Evolutionary conservation across 2,113 vertebrate genomes (phyloP), one percentile per base, ranked within the genome.

Genomic region (Chrysemys picta): DNA sequence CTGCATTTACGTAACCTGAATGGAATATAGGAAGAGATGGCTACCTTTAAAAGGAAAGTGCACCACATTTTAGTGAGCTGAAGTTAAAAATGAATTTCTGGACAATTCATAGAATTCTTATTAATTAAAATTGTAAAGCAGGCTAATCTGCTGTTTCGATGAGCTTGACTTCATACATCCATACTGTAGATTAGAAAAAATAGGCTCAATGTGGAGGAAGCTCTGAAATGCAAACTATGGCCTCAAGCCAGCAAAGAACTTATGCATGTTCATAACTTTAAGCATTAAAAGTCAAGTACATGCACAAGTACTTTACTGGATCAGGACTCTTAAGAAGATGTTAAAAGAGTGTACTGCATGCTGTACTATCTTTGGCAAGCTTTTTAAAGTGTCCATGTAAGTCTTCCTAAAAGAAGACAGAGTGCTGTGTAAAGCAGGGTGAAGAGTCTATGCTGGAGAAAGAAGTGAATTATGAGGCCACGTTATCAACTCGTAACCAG

Each of bases 311-410:
- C 62, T 38, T 72, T 22, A 9, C 65, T 38, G 19, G 76, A 91
- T 75, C 0, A 0, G 10, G 11, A 56, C 27, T 19, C 82, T 92
- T 65, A 0, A 0, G 13, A 90, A 90, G 6, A 13, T 25, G 29
- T 52, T 57, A 75, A 85, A 82, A 2, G 49, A 87, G 47, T 16
- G 35, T 11, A 47, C 0, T 49, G 10, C 27, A 25, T 10, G 35
- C 17, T 24, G n/a, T 24, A 12, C 6, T 88, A 2, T 21, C 29
- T 80, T 79, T 45, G 49, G 49, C 11, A 38, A 80, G 65, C 4
- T 88, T 31, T n/a, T 31, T 22, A 54, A 62, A 50, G 50, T 0
- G 59, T 3, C 22, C 24, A 47, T 6, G 1, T 76, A 89, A 27
- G 10, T 89, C 22, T 27, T 3, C 50, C 52, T 78, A 38, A 92